Evolutionary conservation across 1,140 invertebrate species (phyloP).

Genomic region (Gonatopus flavifemur): DNA sequence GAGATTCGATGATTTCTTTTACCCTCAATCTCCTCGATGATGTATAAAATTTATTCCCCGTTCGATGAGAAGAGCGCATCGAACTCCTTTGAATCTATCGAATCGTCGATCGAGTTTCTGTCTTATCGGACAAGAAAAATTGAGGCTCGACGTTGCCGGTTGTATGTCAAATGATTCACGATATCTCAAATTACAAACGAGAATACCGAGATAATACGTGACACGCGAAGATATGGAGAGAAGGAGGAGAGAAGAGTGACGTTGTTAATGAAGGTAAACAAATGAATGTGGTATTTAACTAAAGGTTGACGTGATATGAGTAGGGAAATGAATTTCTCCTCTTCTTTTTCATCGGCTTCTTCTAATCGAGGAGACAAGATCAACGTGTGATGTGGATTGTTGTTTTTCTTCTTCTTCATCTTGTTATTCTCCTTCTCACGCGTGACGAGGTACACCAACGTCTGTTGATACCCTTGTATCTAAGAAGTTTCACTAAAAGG

Average conservation of each 20-base stretch:
- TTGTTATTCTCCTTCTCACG: no score
- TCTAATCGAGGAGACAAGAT: background rate
- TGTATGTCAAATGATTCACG: background rate
- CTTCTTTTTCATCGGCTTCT: conserved; percentile 19
- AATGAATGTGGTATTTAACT: conserved; percentile 30
- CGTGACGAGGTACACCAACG: background rate
- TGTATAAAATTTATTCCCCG: background rate
- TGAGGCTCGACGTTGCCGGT: conserved; percentile 15
- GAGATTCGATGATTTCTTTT: background rate
- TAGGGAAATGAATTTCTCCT: conserved; percentile 41
- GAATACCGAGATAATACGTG: background rate
- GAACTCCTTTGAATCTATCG: conserved; percentile 22
- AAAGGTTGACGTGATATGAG: conserved; percentile 28
- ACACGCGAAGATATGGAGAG: background rate
- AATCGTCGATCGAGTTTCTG: conserved; percentile 8
- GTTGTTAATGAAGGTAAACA: conserved; percentile 14
- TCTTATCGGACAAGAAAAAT: conserved; percentile 26
- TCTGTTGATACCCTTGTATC: no score
- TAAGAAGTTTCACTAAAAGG: conserved; percentile 33
- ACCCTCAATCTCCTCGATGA: background rate
- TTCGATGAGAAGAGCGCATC: background rate
- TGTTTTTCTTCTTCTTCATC: no score
- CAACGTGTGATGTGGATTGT: background rate
- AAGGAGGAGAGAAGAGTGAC: background rate
- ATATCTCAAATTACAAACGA: background rate